Conservation (phyloP, 1,140 invertebrate genomes). For the Drosophila hydei region DNA sequence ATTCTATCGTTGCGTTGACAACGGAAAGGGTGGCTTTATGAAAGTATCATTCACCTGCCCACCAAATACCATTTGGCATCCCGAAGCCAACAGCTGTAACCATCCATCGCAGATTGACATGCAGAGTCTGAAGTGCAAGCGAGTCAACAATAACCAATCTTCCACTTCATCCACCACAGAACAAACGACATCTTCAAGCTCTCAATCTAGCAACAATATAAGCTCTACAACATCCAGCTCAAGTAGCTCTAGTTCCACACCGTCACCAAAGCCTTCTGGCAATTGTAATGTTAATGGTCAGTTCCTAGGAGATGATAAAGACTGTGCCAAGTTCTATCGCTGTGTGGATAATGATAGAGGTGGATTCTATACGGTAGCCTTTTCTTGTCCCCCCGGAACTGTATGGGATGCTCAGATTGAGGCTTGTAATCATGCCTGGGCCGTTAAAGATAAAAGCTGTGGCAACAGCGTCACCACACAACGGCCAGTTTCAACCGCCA, state of each 20-base stretch:
- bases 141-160: conserved; percentile 43
- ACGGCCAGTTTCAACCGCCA: conserved; percentile 8
- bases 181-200: conserved; percentile 32
- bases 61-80: conserved; percentile 88
- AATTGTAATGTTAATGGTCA: conserved; percentile 84
- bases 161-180: conserved; percentile 26
- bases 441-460: conserved; percentile 63
- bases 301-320: conserved; percentile 86
- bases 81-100: conserved; percentile 86
- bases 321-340: conserved; percentile 89
- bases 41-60: conserved; percentile 88
- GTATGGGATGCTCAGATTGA: conserved; percentile 87
- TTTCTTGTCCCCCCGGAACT: conserved; percentile 87
- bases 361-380: conserved; percentile 86
- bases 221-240: conserved; percentile 18
- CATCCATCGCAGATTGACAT: conserved; percentile 85
- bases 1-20: conserved; percentile 88
- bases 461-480: conserved; percentile 31
- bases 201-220: conserved; percentile 22
- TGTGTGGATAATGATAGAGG: conserved; percentile 87
- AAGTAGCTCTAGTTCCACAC: conserved; percentile 8
- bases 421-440: conserved; percentile 86
- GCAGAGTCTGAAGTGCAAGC: conserved; percentile 81
- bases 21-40: conserved; percentile 85
- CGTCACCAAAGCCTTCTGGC: conserved; percentile 56